Percentiles rank a stretch among this genome's conserved stretches.
Evolutionary conservation across 2,113 vertebrate genomes (phyloP).

Genomic region (Rissa tridactyla): DNA sequence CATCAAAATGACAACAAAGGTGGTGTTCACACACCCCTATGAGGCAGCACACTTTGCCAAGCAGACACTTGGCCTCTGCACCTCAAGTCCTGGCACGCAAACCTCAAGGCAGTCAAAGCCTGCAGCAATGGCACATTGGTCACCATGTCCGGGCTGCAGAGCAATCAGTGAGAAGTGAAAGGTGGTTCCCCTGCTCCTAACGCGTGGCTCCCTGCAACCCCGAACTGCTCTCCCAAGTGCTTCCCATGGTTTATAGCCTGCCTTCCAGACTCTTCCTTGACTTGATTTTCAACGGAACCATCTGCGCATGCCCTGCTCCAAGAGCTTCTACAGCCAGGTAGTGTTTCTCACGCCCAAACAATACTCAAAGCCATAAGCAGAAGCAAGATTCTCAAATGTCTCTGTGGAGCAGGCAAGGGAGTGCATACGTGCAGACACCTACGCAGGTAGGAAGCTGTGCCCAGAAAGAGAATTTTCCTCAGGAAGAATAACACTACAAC

Average conservation of each 20-base stretch:
- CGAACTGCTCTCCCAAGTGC: not conserved
- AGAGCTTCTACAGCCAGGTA: not conserved
- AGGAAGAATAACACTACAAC: not conserved
- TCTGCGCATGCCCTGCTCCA: not conserved
- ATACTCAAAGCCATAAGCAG: not conserved
- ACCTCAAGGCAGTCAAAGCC: not conserved
- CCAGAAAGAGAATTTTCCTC: not conserved
- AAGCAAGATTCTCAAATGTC: not conserved
- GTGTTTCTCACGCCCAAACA: not conserved
- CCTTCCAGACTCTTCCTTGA: not conserved
- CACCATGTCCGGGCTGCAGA: not conserved
- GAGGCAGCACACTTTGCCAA: not conserved
- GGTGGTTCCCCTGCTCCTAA: not conserved
- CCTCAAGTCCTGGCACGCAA: not conserved
- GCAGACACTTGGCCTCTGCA: not conserved
- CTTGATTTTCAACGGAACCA: not conserved
- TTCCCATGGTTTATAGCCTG: not conserved
- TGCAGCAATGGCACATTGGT: not conserved
- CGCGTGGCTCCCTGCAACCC: accelerated
- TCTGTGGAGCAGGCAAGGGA: not conserved
- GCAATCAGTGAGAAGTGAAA: not conserved
- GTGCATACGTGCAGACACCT: accelerated
- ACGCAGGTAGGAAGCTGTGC: not conserved
- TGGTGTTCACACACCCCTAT: not conserved
- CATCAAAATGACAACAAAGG: not conserved